Conservation (phyloP, 2,113 vertebrate genomes). For the Trogon surrucura region DNA sequence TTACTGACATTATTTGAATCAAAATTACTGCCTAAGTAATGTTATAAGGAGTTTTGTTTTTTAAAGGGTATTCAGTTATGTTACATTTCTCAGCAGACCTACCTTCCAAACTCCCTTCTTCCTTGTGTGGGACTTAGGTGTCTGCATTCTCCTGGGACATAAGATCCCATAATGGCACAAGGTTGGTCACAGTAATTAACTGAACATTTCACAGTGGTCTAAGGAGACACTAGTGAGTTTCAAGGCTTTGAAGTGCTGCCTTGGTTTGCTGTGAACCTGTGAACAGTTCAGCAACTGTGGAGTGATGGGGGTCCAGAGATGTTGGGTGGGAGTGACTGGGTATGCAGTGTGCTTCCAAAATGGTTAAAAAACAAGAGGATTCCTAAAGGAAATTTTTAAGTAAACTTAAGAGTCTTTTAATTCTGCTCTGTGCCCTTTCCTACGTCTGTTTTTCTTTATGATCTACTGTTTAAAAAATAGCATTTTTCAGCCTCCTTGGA, state of each 20-base stretch:
- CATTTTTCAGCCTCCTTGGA: neutral
- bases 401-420: neutral
- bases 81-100: neutral
- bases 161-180: neutral
- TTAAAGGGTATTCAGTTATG: slow-evolving; percentile 32
- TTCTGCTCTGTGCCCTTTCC: neutral
- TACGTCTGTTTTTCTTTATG: neutral
- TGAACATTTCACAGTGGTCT: neutral
- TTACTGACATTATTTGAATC: slow-evolving; percentile 65
- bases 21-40: slow-evolving; percentile 57
- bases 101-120: neutral
- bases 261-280: neutral
- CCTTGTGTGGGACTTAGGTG: fast-evolving
- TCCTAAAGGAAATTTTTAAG: neutral
- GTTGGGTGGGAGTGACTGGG: fast-evolving
- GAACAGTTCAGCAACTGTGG: neutral
- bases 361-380: neutral
- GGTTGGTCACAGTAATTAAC: neutral
- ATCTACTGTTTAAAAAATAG: neutral
- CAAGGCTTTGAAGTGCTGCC: neutral
- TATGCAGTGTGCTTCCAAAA: neutral
- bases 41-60: slow-evolving; percentile 32
- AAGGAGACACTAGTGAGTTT: neutral
- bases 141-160: neutral
- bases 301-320: neutral